Evolutionary conservation across 1,140 invertebrate species (phyloP).

Genomic region (Heliconius congener): DNA sequence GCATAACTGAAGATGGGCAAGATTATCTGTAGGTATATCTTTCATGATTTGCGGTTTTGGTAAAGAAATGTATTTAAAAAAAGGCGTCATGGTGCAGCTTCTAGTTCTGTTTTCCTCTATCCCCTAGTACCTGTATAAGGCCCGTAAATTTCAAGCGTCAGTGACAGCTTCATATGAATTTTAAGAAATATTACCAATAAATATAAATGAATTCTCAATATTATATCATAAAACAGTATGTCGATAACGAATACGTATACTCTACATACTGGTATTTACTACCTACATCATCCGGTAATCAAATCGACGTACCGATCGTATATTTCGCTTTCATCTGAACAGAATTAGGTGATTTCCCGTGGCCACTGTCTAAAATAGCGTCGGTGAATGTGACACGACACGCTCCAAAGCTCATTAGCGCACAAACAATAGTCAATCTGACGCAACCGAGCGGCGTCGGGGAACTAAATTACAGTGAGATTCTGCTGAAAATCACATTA

Average conservation of each 20-base stretch:
- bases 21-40: no score
- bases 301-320: background rate
- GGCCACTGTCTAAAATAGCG: slow-evolving; percentile 11
- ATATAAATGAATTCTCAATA: slow-evolving; percentile 17
- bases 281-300: slow-evolving; percentile 6
- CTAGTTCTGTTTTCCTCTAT: no score
- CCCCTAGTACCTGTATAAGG: no score
- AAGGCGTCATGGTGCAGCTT: no score
- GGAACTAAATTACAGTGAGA: slow-evolving; percentile 14
- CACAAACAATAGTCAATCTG: slow-evolving; percentile 12
- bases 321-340: slow-evolving; percentile 4
- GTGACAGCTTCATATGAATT: no score
- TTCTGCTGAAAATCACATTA: slow-evolving; percentile 5
- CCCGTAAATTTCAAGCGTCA: no score
- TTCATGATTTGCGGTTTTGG: no score
- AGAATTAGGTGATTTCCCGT: slow-evolving; percentile 13
- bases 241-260: background rate
- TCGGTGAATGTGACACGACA: slow-evolving; percentile 4
- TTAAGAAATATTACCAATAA: no score
- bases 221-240: background rate
- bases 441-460: background rate
- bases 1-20: background rate
- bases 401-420: slow-evolving; percentile 13
- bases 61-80: no score
- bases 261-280: background rate